Evolutionary conservation across 1,140 invertebrate species (phyloP), one percentile per base, ranked within the genome.

Genomic region (Macrotrachela quadricornifera): DNA sequence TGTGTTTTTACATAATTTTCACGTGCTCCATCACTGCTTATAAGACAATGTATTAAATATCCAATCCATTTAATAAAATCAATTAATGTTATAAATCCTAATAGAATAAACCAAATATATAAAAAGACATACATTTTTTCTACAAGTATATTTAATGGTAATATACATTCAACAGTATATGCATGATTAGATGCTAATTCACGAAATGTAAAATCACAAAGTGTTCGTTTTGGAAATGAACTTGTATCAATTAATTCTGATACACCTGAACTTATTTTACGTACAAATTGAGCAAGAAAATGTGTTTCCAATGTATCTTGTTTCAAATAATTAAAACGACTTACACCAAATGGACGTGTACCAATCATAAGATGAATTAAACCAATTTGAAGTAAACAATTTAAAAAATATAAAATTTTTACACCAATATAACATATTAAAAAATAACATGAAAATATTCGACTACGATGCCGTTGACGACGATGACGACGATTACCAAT

Each of bases 101-200:
- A 30, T 30, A 30, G 21, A 30, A 30, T 30, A 30, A 30, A 30
- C 50, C 50, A 51, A 13, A 51, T 10, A 14, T 46, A 51, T 36
- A 51, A 17, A 16, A 51, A 16, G 3, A 46, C 10, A 14, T 36
- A 51, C 12, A 51, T 51, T 38, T 51, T 51, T 45, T 51, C 42
- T 30, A 43, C 44, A 21, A 51, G 38, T 12, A 51, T 13, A 51
- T 51, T 51, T 21, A 37, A 46, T 16, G 44, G 42, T 17, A 51
- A 39, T 38, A 51, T 41, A 15, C 50, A 51, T 16, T 51, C 36
- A 38, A 51, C 42, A 12, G 18, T 51, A n/a, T 51, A 51, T 14
- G 16, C 13, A 51, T 51, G 50, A 39, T 51, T 46, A 10, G 36
- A 17, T 12, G 21, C 10, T 16, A 38, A 17, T 46, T 51, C 50